A percentile compares a stretch with the other conserved stretches of the same genome.
Evolutionary conservation across 2,797 vertebrate species (phyloP).

Genomic region (Tragelaphus oryx): DNA sequence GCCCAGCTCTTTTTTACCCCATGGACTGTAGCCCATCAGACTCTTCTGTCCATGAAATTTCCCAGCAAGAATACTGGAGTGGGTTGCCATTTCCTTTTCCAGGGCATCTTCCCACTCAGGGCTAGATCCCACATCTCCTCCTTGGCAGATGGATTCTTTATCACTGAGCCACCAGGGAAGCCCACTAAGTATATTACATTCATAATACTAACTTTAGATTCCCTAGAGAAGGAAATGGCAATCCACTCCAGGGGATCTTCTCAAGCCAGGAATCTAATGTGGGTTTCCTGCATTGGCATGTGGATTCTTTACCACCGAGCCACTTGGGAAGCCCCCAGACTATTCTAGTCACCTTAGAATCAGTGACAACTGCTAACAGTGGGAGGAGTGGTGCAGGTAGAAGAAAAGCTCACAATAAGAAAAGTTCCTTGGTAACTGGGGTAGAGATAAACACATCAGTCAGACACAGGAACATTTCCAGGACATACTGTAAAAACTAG

Average conservation of each 20-base stretch:
- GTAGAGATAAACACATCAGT: neutral
- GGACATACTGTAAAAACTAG: neutral
- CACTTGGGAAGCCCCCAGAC: neutral
- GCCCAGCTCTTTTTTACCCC: neutral
- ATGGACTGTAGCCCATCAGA: neutral
- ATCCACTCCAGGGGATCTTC: neutral
- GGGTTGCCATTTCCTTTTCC: neutral
- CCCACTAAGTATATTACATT: neutral
- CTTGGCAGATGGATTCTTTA: neutral
- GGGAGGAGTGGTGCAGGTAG: neutral
- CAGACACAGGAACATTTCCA: neutral
- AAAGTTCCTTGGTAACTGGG: neutral
- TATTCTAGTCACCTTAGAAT: neutral
- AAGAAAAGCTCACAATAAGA: neutral
- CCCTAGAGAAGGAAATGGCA: no score
- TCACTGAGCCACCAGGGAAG: neutral
- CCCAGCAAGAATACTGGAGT: neutral
- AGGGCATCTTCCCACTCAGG: neutral
- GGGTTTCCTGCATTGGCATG: neutral
- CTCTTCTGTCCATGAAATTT: neutral
- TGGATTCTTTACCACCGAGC: neutral
- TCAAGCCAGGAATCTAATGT: neutral
- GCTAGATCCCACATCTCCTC: neutral
- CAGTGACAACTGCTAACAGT: neutral
- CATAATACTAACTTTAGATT: neutral